phyloP scores from a whole-genome alignment of 2,113 vertebrate species.

The Centrocercus urophasianus region DNA sequence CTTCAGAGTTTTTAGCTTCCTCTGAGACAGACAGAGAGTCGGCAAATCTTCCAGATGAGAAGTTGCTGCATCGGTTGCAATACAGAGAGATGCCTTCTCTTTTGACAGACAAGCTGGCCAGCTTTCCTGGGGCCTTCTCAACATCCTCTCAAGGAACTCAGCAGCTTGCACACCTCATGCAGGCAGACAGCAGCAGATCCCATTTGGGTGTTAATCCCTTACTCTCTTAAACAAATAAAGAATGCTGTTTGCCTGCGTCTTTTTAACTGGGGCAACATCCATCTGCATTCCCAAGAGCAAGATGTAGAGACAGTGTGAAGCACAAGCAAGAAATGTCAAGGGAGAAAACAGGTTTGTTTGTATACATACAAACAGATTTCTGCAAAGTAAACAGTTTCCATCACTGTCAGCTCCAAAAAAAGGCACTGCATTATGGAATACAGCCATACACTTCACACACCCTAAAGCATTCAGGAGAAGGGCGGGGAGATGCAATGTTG shows the following conservation, averaged over 20 bases:
- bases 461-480: background rate
- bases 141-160: background rate
- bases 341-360: accelerated
- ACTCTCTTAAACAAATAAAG: slow-evolving; percentile 3
- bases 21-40: background rate
- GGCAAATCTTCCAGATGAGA: background rate
- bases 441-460: background rate
- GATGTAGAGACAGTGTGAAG: background rate
- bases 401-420: background rate
- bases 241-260: background rate
- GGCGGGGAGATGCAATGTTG: background rate
- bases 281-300: background rate
- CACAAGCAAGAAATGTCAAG: background rate
- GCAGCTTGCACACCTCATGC: background rate
- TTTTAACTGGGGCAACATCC: background rate
- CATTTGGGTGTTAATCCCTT: background rate
- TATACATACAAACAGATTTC: background rate
- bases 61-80: background rate
- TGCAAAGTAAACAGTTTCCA: background rate
- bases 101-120: background rate
- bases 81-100: background rate
- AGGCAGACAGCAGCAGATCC: background rate
- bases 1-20: background rate
- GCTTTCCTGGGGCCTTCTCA: background rate
- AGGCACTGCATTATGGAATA: background rate